Evolutionary conservation across 2,113 vertebrate species (phyloP).

Genomic region (Ceyx margarethae): DNA sequence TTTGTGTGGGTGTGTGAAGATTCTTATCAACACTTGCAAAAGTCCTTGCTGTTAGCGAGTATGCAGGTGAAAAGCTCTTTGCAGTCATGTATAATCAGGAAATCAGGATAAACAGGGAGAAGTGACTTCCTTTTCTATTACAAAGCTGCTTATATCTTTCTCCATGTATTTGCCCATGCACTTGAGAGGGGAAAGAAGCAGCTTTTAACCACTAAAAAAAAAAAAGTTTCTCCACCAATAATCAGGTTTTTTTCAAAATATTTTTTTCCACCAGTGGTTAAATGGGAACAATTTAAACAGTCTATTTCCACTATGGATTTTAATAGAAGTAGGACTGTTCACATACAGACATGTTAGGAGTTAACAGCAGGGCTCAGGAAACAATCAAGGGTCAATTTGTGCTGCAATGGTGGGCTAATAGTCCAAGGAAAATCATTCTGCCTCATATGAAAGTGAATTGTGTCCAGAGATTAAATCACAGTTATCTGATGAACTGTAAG

Average conservation of each 20-base stretch:
- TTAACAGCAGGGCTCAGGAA: background rate
- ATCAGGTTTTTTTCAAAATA: background rate
- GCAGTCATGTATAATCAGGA: background rate
- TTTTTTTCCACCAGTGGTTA: background rate
- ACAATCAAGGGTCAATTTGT: background rate
- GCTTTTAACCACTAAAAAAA: too few relatives aligned
- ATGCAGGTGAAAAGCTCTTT: background rate
- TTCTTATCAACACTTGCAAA: background rate
- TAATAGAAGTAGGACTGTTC: background rate
- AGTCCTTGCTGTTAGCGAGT: background rate
- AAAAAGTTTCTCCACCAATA: background rate
- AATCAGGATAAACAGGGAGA: background rate
- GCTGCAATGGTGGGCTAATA: background rate
- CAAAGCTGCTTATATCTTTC: background rate
- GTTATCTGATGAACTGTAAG: background rate
- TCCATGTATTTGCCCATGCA: background rate
- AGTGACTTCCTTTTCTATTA: background rate
- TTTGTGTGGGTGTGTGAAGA: too few relatives aligned
- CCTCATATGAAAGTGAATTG: background rate
- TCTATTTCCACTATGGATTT: background rate
- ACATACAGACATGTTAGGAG: background rate
- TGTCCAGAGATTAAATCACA: background rate
- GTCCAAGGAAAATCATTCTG: background rate
- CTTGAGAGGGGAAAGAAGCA: background rate
- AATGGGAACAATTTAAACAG: background rate